phyloP scores from a whole-genome alignment of 2,888 invertebrate species.

The Adelognathus sp. region DNA sequence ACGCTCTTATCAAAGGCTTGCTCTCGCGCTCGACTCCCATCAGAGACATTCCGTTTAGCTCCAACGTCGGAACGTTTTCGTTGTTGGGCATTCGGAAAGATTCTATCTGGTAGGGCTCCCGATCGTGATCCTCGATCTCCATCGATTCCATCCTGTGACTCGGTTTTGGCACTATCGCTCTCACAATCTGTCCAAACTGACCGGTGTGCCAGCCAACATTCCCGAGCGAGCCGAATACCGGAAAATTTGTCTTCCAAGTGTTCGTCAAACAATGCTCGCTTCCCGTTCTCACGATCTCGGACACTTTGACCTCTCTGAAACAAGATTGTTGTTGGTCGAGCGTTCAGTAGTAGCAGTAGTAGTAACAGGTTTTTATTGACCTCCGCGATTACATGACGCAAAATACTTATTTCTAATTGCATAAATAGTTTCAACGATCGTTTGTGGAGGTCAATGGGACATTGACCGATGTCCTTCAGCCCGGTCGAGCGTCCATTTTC shows the following conservation, averaged over 20 bases:
- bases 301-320: slow-evolving; percentile 59
- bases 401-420: too few relatives aligned
- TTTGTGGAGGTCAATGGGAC: too few relatives aligned
- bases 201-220: slow-evolving; percentile 39
- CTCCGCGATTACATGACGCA: too few relatives aligned
- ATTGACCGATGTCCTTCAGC: too few relatives aligned
- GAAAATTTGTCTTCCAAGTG: slow-evolving; percentile 57
- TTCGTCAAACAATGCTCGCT: slow-evolving; percentile 42
- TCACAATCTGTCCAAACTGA: slow-evolving; percentile 7
- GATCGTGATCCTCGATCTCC: slow-evolving; percentile 55
- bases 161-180: slow-evolving; percentile 7
- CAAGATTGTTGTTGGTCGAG: too few relatives aligned
- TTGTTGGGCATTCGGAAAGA: background rate
- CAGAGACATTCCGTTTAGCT: slow-evolving; percentile 46
- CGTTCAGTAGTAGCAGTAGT: too few relatives aligned
- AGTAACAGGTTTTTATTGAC: too few relatives aligned
- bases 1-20: slow-evolving; percentile 36
- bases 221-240: slow-evolving; percentile 34
- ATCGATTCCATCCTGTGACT: slow-evolving; percentile 49
- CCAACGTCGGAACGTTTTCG: slow-evolving; percentile 27
- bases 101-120: background rate
- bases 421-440: too few relatives aligned
- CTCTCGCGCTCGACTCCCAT: background rate
- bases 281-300: slow-evolving; percentile 37
- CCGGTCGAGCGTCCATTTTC: too few relatives aligned